phyloP scores from a whole-genome alignment of 2,797 vertebrate species.

The Lepus oiostolus region DNA sequence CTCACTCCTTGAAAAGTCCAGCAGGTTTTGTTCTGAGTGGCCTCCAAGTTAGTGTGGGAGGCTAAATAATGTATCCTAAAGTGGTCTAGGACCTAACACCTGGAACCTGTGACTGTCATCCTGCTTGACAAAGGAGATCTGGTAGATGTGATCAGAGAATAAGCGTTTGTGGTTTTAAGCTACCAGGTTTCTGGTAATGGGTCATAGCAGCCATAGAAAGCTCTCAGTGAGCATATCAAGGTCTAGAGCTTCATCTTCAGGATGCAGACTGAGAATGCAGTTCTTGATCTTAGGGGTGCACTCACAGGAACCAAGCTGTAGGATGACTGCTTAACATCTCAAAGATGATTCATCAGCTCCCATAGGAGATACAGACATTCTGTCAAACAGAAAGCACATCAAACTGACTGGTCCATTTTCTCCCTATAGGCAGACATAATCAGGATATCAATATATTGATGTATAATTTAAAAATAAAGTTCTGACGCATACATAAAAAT shows the following conservation, averaged over 20 bases:
- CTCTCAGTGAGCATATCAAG: not conserved
- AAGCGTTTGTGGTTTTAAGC: not conserved
- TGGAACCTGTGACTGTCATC: not conserved
- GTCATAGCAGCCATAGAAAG: not conserved
- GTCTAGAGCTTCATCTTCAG: not conserved
- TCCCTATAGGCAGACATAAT: not conserved
- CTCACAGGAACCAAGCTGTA: not conserved
- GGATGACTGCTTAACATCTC: not conserved
- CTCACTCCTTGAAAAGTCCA: not conserved
- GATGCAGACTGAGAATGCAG: not conserved
- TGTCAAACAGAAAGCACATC: not conserved
- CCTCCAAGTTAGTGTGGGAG: not conserved
- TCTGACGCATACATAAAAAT: not conserved
- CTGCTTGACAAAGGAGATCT: not conserved
- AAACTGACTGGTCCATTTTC: not conserved
- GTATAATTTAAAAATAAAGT: constrained; percentile 33
- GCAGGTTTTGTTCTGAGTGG: not conserved
- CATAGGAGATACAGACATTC: not conserved
- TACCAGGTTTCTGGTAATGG: not conserved
- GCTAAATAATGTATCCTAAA: not conserved
- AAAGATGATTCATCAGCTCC: not conserved
- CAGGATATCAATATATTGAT: not conserved
- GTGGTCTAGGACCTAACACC: not conserved
- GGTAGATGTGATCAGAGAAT: not conserved
- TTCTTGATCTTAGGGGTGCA: not conserved